A percentile compares a stretch with the other conserved stretches of the same genome.
Conservation (phyloP, 2,113 vertebrate species). For the Connochaetes taurinus region DNA sequence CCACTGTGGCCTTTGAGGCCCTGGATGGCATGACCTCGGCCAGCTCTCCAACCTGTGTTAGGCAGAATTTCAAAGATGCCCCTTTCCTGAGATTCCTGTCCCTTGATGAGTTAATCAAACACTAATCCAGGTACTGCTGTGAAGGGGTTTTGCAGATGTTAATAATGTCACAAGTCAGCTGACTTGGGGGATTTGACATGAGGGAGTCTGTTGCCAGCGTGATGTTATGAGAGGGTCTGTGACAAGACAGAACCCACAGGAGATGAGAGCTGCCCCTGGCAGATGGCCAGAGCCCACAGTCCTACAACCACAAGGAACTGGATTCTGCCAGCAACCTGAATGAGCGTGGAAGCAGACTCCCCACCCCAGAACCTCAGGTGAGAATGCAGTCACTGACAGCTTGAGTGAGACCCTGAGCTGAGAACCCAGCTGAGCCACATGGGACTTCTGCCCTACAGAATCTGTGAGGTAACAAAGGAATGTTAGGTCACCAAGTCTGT, state of each 20-base stretch:
- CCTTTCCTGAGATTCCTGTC: too few relatives aligned
- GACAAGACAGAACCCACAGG: not conserved
- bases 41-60: not conserved
- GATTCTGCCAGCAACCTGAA: not conserved
- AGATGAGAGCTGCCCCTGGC: not conserved
- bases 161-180: not conserved
- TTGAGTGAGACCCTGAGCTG: not conserved
- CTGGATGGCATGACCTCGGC: not conserved
- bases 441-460: not conserved
- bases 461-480: not conserved
- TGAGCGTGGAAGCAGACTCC: not conserved
- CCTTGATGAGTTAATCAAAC: not conserved
- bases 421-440: not conserved
- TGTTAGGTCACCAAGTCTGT: not conserved
- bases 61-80: not conserved
- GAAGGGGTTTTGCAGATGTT: not conserved
- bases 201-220: not conserved
- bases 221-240: not conserved
- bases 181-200: not conserved
- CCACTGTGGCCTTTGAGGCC: rapidly evolving
- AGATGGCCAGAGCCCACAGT: not conserved
- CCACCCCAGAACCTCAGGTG: not conserved
- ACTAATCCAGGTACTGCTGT: not conserved
- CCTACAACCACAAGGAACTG: not conserved
- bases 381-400: not conserved